phyloP scores from a whole-genome alignment of 2,888 invertebrate genomes.

The Aricia artaxerxes region DNA sequence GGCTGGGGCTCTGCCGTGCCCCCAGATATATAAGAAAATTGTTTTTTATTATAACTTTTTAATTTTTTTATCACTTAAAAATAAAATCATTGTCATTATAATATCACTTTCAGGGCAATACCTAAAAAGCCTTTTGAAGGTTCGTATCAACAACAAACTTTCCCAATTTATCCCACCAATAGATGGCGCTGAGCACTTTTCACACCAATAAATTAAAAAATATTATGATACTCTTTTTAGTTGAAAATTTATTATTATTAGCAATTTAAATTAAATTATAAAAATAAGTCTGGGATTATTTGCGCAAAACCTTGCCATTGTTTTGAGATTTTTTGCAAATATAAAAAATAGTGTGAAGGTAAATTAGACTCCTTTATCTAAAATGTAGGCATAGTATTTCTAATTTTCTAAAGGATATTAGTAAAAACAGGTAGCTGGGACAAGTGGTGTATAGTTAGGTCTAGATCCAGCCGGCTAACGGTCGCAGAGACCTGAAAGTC shows the following conservation, averaged over 20 bases:
- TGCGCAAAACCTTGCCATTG: too few relatives aligned
- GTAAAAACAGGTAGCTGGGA: slow-evolving; percentile 15
- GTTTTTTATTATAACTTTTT: too few relatives aligned
- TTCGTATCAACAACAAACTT: not conserved
- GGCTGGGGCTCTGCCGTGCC: too few relatives aligned
- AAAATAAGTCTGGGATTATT: too few relatives aligned
- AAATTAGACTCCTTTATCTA: not conserved
- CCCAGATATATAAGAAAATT: too few relatives aligned
- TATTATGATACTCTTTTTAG: too few relatives aligned
- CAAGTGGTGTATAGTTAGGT: slow-evolving; percentile 28
- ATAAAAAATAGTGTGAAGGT: not conserved
- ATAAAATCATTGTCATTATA: too few relatives aligned
- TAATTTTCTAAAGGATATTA: not conserved
- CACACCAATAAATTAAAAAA: not conserved
- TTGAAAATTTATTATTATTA: not conserved
- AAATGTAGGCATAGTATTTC: not conserved
- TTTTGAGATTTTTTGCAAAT: not conserved
- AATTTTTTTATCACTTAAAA: too few relatives aligned
- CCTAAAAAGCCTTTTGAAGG: too few relatives aligned
- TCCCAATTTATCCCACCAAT: not conserved
- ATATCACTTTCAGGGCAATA: too few relatives aligned
- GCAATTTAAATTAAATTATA: not conserved
- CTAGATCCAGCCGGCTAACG: slow-evolving; percentile 26
- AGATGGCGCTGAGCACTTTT: not conserved
- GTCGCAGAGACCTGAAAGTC: slow-evolving; percentile 23